Evolutionary conservation across 1,140 invertebrate species (phyloP), one percentile per base, ranked within the genome.

Genomic region (Drosophila lacteicornis): DNA sequence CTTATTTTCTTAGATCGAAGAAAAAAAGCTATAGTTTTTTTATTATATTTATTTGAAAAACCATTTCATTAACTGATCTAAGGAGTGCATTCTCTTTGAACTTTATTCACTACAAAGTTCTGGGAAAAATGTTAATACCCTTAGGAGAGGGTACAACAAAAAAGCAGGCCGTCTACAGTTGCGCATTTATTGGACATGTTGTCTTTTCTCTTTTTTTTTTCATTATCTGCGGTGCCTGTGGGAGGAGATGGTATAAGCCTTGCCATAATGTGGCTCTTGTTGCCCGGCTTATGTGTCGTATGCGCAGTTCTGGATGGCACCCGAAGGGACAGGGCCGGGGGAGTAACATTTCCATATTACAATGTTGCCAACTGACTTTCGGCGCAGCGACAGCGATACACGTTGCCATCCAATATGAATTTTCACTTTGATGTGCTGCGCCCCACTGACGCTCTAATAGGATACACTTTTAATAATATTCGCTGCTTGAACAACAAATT

Each of bases 381-480:
- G 40, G 8, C 27, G 33, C 42, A 30, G 62, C 33, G 3, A 22
- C 22, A n/a, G 36, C 19, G 62, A 22, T 33, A 30, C 40, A 27
- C 43, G 43, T 73, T 73, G 61, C 53, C 47, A 67, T 36, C 62
- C 55, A 76, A 49, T 79, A 57, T 59, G 55, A 58, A 61, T 51
- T 69, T 67, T 50, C 40, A 40, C 81, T 83, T 83, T 83, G 76
- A 83, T 82, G 49, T 82, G 42, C 33, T 38, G 22, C 43, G 49
- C 47, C 58, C 61, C 61, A 38, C 46, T 67, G 62, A 50, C 38
- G 45, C 36, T 43, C 45, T 77, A 62, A 60, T 58, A 56, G 55
- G 61, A 78, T 82, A 78, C 63, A 71, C 75, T 33, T 80, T 63
- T 80, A 80, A 68, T 77, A 84, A 80, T 73, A 84, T 77, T 83